A percentile compares a stretch with the other conserved stretches of the same genome.
phyloP scores from a whole-genome alignment of 1,140 invertebrate species.

The Kradibia gibbosae region DNA sequence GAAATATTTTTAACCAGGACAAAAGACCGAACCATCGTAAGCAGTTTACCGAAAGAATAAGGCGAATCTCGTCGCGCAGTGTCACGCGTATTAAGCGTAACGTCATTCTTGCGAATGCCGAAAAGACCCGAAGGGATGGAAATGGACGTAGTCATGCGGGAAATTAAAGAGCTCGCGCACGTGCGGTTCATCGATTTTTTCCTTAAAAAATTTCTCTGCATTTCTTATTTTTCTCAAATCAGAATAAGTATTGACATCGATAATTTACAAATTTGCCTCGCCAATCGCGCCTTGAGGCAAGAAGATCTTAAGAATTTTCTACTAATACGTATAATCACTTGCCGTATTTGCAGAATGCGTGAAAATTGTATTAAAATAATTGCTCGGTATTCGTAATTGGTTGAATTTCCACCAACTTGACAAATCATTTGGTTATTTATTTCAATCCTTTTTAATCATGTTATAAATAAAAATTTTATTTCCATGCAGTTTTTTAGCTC shows the following conservation, averaged over 20 bases:
- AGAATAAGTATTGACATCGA: background rate
- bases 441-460: too few relatives aligned
- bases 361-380: too few relatives aligned
- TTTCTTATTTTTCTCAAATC: background rate
- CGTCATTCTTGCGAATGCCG: slow-evolving; percentile 14
- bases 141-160: slow-evolving; percentile 29
- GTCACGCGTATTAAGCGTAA: slow-evolving; percentile 36
- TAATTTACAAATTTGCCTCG: background rate
- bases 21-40: slow-evolving; percentile 45
- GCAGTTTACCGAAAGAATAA: slow-evolving; percentile 43
- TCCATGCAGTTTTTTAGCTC: too few relatives aligned
- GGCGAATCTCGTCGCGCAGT: slow-evolving; percentile 2
- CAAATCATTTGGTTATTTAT: too few relatives aligned
- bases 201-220: background rate
- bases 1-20: slow-evolving; percentile 32
- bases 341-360: too few relatives aligned
- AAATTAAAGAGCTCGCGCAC: slow-evolving; percentile 37
- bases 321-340: background rate
- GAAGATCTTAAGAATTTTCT: background rate
- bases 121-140: background rate
- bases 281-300: background rate
- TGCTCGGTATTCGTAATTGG: too few relatives aligned
- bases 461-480: too few relatives aligned
- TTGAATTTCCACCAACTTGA: too few relatives aligned
- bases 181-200: slow-evolving; percentile 28